Conservation (phyloP, 2,113 vertebrate genomes). For the Eonycteris spelaea region DNA sequence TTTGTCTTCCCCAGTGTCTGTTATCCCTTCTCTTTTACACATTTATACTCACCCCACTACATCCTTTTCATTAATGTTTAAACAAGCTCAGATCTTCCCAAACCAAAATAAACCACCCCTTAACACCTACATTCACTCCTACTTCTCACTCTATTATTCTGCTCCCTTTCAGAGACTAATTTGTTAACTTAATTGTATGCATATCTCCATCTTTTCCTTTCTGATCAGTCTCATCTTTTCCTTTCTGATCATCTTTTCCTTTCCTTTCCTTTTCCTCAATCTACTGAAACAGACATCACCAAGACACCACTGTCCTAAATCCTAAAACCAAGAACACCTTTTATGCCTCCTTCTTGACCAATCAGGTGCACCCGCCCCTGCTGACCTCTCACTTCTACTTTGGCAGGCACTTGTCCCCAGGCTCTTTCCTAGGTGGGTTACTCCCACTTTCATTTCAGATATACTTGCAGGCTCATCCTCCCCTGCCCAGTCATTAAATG, state of each 20-base stretch:
- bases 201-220: background rate
- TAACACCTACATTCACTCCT: background rate
- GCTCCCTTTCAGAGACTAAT: background rate
- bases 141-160: background rate
- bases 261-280: background rate
- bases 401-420: background rate
- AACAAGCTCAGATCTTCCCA: background rate
- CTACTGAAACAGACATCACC: background rate
- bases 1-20: background rate
- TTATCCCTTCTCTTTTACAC: background rate
- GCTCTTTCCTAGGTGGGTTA: background rate
- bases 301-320: background rate
- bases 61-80: background rate
- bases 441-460: background rate
- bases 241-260: background rate
- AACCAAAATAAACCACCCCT: background rate
- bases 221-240: no score
- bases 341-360: background rate
- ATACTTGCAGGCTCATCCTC: background rate
- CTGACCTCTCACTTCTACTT: background rate
- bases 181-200: background rate
- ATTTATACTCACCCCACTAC: background rate
- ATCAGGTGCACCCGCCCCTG: background rate
- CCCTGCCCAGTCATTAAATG: background rate
- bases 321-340: background rate